Evolutionary conservation across 2,888 invertebrate genomes (phyloP).

Genomic region (Cephus rjabovi): DNA sequence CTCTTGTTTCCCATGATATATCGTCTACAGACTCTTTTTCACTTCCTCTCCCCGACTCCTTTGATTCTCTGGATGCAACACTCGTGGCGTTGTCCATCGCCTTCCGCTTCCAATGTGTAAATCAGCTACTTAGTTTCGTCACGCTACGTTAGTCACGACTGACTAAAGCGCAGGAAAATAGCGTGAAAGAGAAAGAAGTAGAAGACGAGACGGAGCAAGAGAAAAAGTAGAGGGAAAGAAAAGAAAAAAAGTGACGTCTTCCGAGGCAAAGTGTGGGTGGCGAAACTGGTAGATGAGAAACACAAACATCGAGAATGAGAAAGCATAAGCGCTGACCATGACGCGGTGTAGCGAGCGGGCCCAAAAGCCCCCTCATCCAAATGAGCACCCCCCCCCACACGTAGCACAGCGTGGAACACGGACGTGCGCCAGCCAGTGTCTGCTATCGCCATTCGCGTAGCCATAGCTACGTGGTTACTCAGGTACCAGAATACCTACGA

Average conservation of each 20-base stretch:
- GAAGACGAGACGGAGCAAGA: slow-evolving; percentile 5
- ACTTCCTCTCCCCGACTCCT: too few relatives aligned
- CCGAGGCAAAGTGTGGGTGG: slow-evolving; percentile 48
- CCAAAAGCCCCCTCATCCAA: too few relatives aligned
- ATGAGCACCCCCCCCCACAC: too few relatives aligned
- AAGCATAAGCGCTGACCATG: slow-evolving; percentile 15
- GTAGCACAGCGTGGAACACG: too few relatives aligned
- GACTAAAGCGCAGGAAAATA: slow-evolving; percentile 10
- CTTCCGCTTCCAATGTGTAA: slow-evolving; percentile 35
- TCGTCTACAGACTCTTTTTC: too few relatives aligned
- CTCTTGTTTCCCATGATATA: too few relatives aligned
- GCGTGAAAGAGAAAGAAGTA: slow-evolving; percentile 11
- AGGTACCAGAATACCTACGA: too few relatives aligned
- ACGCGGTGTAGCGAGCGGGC: not conserved
- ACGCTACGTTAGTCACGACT: slow-evolving; percentile 38
- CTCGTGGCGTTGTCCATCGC: not conserved
- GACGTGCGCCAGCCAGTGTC: not conserved
- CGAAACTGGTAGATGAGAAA: slow-evolving; percentile 61
- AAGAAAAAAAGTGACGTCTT: slow-evolving; percentile 6
- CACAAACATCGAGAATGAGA: slow-evolving; percentile 53
- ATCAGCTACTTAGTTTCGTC: slow-evolving; percentile 53
- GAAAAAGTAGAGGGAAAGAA: not conserved
- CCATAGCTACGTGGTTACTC: too few relatives aligned
- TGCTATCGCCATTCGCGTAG: not conserved
- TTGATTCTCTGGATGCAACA: too few relatives aligned